Evolutionary conservation across 2,113 vertebrate species (phyloP).

Genomic region (Tetrao urogallus): DNA sequence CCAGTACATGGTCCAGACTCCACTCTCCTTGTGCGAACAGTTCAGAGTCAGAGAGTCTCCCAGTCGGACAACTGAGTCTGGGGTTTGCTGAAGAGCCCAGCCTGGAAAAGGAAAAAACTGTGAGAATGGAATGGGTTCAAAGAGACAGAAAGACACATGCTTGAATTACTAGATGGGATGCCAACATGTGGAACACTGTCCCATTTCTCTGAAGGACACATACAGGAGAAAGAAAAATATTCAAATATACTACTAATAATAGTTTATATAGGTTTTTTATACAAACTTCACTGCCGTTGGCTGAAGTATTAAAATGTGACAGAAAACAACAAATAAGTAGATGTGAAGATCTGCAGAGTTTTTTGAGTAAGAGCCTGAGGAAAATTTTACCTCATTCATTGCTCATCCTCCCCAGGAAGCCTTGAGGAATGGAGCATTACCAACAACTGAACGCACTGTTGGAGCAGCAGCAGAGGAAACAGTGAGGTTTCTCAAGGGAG

Average conservation of each 20-base stretch:
- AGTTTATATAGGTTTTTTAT: too few relatives aligned
- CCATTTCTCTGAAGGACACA: not conserved
- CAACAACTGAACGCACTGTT: not conserved
- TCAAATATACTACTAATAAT: not conserved
- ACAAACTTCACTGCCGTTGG: not conserved
- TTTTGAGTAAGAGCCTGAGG: not conserved
- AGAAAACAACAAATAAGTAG: rapidly evolving
- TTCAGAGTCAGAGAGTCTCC: not conserved
- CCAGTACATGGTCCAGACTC: rapidly evolving
- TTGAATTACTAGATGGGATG: not conserved
- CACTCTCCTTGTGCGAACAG: rapidly evolving
- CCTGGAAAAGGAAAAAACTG: not conserved
- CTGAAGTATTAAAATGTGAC: not conserved
- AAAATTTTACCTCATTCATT: not conserved
- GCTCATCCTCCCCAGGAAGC: not conserved
- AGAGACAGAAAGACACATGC: rapidly evolving
- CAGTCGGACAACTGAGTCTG: not conserved
- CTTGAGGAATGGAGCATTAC: not conserved
- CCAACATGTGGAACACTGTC: not conserved
- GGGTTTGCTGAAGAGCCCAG: not conserved
- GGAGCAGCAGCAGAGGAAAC: not conserved
- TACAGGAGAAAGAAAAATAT: not conserved
- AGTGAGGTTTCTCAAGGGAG: not conserved
- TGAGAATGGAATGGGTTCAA: rapidly evolving
- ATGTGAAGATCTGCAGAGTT: too few relatives aligned